These are phyloP conservation scores for Myrmecophaga tridactyla DNA, from an alignment of 2,113 vertebrate species.

Conservation along the genomic window DNA sequence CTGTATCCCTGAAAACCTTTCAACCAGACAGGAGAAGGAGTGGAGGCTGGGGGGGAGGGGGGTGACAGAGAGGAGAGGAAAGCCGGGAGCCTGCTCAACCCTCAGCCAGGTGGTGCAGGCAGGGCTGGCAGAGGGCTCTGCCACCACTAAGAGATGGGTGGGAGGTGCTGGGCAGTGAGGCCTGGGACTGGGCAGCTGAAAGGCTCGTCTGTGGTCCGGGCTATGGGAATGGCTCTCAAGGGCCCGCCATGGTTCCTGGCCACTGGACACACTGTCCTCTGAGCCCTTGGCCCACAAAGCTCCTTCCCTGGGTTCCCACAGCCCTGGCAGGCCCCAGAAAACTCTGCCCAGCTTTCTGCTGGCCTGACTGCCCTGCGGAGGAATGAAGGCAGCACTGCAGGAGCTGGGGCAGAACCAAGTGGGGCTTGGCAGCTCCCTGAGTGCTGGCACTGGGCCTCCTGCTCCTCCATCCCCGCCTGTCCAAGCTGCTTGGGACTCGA, in stretches of 20 bases:
- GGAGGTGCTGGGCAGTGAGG: neutral
- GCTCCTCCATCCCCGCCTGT: neutral
- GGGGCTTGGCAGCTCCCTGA: slow-evolving; percentile 48
- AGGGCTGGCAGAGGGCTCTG: neutral
- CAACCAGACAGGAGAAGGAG: neutral
- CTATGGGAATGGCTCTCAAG: slow-evolving; percentile 34
- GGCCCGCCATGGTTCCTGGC: slow-evolving; percentile 42
- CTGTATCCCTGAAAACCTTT: slow-evolving; percentile 6
- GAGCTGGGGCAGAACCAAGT: slow-evolving; percentile 34
- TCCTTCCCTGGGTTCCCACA: slow-evolving; percentile 34
- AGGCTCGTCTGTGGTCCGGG: neutral
- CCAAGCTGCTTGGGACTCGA: neutral
- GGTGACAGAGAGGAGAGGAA: neutral
- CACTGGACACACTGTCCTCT: slow-evolving; percentile 45
- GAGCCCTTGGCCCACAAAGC: neutral
- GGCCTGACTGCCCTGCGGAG: slow-evolving; percentile 6
- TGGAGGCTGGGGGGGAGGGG: neutral
- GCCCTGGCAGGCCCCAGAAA: neutral
- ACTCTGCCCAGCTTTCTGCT: slow-evolving; percentile 21
- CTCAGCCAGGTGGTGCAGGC: neutral
- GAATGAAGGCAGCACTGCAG: neutral
- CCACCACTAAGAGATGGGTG: neutral
- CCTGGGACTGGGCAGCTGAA: slow-evolving; percentile 3
- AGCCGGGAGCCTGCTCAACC: neutral
- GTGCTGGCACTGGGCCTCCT: slow-evolving; percentile 21